phyloP scores from a whole-genome alignment of 2,797 vertebrate genomes.

The Rhinoraja longicauda region DNA sequence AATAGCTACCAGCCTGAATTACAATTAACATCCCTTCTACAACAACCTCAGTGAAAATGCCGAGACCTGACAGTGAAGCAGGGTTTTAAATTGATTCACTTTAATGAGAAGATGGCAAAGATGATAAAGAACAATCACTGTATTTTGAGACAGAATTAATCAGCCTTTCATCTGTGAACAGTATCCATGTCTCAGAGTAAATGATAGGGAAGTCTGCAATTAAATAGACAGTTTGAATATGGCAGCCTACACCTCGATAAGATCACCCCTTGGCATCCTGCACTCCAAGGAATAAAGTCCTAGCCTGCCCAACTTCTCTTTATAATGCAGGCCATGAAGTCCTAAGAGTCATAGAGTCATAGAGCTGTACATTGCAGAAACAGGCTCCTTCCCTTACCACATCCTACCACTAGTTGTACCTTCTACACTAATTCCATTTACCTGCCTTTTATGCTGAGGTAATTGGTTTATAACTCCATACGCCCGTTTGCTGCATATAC shows the following conservation, averaged over 20 bases:
- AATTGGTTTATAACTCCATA: no score
- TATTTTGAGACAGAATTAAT: background rate
- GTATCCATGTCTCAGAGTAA: conserved; percentile 18
- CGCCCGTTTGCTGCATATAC: background rate
- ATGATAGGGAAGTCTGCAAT: conserved; percentile 9
- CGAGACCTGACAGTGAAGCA: background rate
- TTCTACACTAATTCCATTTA: no score
- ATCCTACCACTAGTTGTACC: no score
- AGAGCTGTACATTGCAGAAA: no score
- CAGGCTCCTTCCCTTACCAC: no score
- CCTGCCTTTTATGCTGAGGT: no score
- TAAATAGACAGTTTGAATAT: background rate
- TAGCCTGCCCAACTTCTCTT: no score
- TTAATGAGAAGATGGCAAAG: background rate
- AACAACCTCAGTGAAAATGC: background rate
- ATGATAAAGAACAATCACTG: background rate
- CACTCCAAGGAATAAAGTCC: no score
- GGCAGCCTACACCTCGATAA: background rate
- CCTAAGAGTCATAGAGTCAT: no score
- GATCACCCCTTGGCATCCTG: no score
- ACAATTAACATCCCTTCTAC: background rate
- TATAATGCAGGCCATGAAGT: no score
- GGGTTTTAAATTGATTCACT: background rate
- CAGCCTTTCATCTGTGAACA: background rate
- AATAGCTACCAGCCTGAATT: background rate